Base-by-base conservation (phyloP, 2,113 vertebrate genomes). In the Lontra canadensis region DNA sequence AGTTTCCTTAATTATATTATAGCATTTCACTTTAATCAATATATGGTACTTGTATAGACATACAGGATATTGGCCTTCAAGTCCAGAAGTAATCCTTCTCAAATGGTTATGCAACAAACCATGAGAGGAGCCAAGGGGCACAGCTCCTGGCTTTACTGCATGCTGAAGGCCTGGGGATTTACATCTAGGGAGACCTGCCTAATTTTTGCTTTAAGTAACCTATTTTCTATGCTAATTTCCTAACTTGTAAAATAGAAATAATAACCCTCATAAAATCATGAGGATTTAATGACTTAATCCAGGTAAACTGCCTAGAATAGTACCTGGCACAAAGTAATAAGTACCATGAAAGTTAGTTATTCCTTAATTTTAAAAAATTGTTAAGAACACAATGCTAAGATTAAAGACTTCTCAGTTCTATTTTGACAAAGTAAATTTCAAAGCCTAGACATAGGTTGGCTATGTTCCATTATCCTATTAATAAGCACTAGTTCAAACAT, bases 281-380 rank as follows among this genome's bases (percentile, higher is more conserved):
- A 78, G 34, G 39, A 92, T 86, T 83, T 93, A 96, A 90, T 67
- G 42, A 96, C 59, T 76, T 94, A 96, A 88, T 57, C 7, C 26
- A 87, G 47, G 18, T 44, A 49, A 78, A 65, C n/a, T 61, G 29
- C 21, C 81, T 74, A 95, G 36, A 94, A 92, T 21, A 84, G 31
- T 80, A 42, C 42, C 34, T 95, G 63, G 42, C 82, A 92, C 59
- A 93, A 88, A 79, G 78, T 52, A 95, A 52, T 25, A 9, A 82
- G 12, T 17, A 69, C 59, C 17, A 71, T 82, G 15, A 92, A 87
- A 86, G 20, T 65, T 82, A 82, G 26, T 73, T 86, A 86, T 80
- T 96, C 3, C 34, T 74, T 57, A 85, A 76, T 57, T 84, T 25
- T 1, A 44, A 81, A 93, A 90, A 71, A 47, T n/a, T 34, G 36